Percentiles rank a stretch among this genome's conserved stretches.
Conservation (phyloP, 1,140 invertebrate species). For the Drosophila grimshawi region DNA sequence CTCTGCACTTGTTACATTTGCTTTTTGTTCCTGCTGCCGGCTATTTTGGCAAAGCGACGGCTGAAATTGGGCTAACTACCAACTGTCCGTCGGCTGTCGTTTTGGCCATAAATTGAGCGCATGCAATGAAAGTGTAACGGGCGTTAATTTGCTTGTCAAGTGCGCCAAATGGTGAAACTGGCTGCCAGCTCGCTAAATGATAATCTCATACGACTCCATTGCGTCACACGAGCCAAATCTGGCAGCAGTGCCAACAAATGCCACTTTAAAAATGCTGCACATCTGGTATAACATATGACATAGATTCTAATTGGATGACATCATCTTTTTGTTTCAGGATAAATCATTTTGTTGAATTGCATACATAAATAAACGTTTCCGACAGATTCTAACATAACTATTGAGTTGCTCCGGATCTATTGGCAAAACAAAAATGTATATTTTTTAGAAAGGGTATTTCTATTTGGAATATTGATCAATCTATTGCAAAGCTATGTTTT, state of each 20-base stretch:
- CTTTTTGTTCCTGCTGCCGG: neutral
- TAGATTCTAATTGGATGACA: neutral
- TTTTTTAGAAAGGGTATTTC: no score
- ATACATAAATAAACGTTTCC: neutral
- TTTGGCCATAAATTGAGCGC: conserved; percentile 63
- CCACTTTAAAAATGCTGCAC: conserved; percentile 1
- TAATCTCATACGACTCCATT: conserved; percentile 19
- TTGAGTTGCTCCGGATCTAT: no score
- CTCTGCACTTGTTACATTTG: conserved; percentile 2
- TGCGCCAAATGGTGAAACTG: conserved; percentile 38
- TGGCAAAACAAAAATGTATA: no score
- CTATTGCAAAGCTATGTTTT: no score
- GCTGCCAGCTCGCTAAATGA: conserved; percentile 12
- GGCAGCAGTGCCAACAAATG: conserved; percentile 6
- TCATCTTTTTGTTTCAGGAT: neutral
- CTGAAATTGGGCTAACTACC: conserved; percentile 39
- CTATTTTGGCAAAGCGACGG: conserved; percentile 49
- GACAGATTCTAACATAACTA: neutral
- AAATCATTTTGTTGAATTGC: neutral
- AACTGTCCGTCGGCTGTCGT: conserved; percentile 1
- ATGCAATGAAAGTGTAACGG: conserved; percentile 76
- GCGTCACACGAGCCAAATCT: neutral
- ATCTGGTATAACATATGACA: conserved; percentile 2
- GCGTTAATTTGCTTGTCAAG: conserved; percentile 75
- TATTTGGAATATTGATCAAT: no score